These are phyloP conservation scores for Dryobates pubescens DNA, from an alignment of 2,797 vertebrate species.

Conservation along the genomic window DNA sequence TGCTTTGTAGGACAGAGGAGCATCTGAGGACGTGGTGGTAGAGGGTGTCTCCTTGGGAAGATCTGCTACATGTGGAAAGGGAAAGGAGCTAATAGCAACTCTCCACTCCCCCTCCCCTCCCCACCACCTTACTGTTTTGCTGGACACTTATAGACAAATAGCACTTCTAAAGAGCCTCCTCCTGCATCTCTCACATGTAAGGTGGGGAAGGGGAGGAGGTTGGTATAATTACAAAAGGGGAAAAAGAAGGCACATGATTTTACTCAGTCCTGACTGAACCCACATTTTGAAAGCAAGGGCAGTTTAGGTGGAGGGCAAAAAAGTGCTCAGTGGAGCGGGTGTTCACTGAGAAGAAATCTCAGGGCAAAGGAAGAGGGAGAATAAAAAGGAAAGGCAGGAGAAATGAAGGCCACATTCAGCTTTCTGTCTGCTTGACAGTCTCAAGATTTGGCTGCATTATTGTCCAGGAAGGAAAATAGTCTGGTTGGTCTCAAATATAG, in stretches of 20 bases:
- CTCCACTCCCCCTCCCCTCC: not conserved
- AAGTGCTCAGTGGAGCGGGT: slow-evolving; percentile 50
- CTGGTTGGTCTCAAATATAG: slow-evolving; percentile 76
- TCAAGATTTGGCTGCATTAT: slow-evolving; percentile 79
- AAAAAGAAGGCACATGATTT: slow-evolving; percentile 84
- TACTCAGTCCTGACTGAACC: slow-evolving; percentile 75
- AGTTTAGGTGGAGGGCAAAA: slow-evolving; percentile 65
- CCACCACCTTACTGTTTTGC: slow-evolving; percentile 36
- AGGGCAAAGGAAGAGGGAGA: slow-evolving; percentile 59
- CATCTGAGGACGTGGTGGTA: slow-evolving; percentile 3
- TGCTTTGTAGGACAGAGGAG: slow-evolving; percentile 26
- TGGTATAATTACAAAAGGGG: slow-evolving; percentile 72
- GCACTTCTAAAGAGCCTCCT: slow-evolving; percentile 60
- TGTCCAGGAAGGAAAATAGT: slow-evolving; percentile 77
- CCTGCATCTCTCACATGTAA: slow-evolving; percentile 15
- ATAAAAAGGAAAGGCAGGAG: slow-evolving; percentile 73
- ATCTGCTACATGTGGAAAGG: slow-evolving; percentile 51
- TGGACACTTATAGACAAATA: slow-evolving; percentile 42
- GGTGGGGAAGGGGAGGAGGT: slow-evolving; percentile 63
- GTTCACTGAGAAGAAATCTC: slow-evolving; percentile 55
- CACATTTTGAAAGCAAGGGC: slow-evolving; percentile 75
- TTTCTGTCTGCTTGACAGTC: slow-evolving; percentile 80
- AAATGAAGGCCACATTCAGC: slow-evolving; percentile 78
- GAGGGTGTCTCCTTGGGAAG: slow-evolving; percentile 61
- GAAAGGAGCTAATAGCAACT: slow-evolving; percentile 20